Evolutionary conservation across 2,888 invertebrate genomes (phyloP).

Genomic region (Lacanobia wlatinum): DNA sequence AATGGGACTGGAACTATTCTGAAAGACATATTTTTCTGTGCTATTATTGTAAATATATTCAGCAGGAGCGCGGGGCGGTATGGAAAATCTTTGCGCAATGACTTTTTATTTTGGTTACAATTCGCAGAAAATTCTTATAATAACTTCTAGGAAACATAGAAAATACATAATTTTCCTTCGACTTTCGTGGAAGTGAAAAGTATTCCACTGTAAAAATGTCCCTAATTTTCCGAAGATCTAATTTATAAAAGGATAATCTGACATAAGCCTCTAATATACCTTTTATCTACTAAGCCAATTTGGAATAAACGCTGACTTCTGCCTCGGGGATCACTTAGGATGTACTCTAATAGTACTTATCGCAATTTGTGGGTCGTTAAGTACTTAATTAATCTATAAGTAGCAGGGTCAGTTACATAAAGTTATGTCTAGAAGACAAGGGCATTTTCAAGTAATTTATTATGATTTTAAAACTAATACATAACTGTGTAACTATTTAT

Average conservation of each 20-base stretch:
- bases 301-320: conserved; percentile 34
- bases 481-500: no score
- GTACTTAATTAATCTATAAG: conserved; percentile 38
- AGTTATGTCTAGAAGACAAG: not conserved
- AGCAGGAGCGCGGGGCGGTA: no score
- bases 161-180: not conserved
- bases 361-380: conserved; percentile 28
- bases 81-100: not conserved
- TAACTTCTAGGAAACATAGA: not conserved
- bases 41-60: not conserved
- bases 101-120: not conserved
- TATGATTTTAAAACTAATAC: no score
- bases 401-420: not conserved
- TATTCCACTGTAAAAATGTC: not conserved
- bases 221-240: conserved; percentile 18
- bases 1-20: conserved; percentile 6
- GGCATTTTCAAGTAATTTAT: not conserved
- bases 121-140: no score
- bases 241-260: conserved; percentile 42
- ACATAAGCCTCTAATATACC: conserved; percentile 18
- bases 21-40: not conserved
- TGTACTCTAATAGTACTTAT: conserved; percentile 42
- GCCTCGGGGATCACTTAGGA: conserved; percentile 1
- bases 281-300: conserved; percentile 44
- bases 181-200: not conserved